phyloP scores from a whole-genome alignment of 2,797 vertebrate genomes.

The Acanthornis magna region DNA sequence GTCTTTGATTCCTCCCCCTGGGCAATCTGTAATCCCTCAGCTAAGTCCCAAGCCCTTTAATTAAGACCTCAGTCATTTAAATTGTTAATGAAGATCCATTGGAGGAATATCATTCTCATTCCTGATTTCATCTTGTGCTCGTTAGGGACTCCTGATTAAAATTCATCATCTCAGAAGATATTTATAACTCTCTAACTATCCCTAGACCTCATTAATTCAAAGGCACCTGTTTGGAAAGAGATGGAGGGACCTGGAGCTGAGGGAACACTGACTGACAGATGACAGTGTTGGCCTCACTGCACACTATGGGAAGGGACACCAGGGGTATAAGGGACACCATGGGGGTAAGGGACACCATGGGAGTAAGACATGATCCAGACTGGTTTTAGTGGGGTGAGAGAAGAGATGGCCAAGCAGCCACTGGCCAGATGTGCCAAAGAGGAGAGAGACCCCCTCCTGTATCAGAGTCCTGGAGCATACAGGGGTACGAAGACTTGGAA shows the following conservation, averaged over 20 bases:
- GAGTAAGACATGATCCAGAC: background rate
- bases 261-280: background rate
- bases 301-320: background rate
- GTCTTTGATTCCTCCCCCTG: conserved; percentile 39
- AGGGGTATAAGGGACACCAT: background rate
- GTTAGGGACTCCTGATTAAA: conserved; percentile 52
- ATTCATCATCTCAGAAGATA: conserved; percentile 54
- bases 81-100: conserved; percentile 60
- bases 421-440: background rate
- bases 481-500: background rate
- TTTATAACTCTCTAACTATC: conserved; percentile 39
- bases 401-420: background rate
- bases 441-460: background rate
- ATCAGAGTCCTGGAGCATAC: background rate
- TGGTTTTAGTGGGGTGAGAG: background rate
- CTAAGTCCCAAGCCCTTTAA: conserved; percentile 42
- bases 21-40: conserved; percentile 51
- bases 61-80: conserved; percentile 59
- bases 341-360: background rate
- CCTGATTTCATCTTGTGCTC: conserved; percentile 44
- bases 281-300: rapidly evolving
- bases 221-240: conserved; percentile 21
- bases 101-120: conserved; percentile 37
- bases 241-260: background rate
- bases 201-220: conserved; percentile 21